phyloP scores from a whole-genome alignment of 2,113 vertebrate genomes.

The Girardinichthys multiradiatus region DNA sequence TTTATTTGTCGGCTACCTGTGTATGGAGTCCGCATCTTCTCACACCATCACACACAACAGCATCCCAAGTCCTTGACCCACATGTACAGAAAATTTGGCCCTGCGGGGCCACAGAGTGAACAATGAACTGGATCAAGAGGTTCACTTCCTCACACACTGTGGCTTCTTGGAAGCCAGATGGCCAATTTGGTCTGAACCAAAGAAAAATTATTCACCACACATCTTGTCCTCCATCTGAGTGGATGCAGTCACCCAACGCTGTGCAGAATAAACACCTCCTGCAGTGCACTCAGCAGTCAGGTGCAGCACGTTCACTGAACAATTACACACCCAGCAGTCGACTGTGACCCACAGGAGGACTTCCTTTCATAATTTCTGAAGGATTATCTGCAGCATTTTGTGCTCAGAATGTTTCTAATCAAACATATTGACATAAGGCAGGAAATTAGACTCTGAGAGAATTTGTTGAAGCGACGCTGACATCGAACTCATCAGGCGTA shows the following conservation, averaged over 20 bases:
- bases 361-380: constrained; percentile 4
- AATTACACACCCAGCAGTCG: constrained; percentile 8
- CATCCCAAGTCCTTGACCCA: constrained; percentile 61
- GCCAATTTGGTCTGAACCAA: constrained; percentile 56
- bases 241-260: constrained; percentile 26
- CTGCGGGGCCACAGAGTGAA: constrained; percentile 37
- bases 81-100: constrained; percentile 33
- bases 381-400: neutral
- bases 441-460: neutral
- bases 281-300: constrained; percentile 15
- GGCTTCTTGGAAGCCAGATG: constrained; percentile 56
- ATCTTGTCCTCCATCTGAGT: constrained; percentile 44
- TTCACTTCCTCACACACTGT: constrained; percentile 50
- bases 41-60: neutral
- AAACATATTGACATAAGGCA: neutral
- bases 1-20: neutral
- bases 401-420: neutral
- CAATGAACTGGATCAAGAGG: constrained; percentile 56
- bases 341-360: neutral
- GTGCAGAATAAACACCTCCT: constrained; percentile 39
- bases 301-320: constrained; percentile 9
- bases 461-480: neutral
- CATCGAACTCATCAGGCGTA: neutral
- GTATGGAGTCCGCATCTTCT: neutral
- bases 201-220: constrained; percentile 57